phyloP scores from a whole-genome alignment of 37 sponge, comb jelly and placozoan genomes.

The Agelas oroides region DNA sequence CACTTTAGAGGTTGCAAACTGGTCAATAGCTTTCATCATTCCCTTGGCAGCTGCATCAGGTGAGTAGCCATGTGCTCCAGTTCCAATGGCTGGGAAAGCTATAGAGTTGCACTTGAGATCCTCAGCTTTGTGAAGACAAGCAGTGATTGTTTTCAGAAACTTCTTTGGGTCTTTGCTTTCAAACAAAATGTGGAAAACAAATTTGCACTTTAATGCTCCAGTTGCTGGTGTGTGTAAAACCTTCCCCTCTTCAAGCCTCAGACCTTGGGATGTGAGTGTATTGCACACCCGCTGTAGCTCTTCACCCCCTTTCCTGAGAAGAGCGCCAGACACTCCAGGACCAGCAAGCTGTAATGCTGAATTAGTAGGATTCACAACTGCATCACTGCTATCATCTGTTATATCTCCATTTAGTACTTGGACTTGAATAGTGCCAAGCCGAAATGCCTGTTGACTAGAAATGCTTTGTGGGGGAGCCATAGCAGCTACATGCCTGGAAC shows the following conservation, averaged over 20 bases:
- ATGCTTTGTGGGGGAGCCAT: neutral
- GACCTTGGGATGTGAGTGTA: neutral
- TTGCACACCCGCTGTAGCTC: constrained; percentile 44
- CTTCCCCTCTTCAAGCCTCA: constrained; percentile 28
- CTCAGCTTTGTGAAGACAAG: constrained; percentile 47
- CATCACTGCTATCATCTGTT: constrained; percentile 42
- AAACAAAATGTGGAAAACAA: constrained; percentile 55
- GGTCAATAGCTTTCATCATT: constrained; percentile 43
- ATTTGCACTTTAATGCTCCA: constrained; percentile 54
- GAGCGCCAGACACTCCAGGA: constrained; percentile 60
- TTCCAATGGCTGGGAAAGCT: constrained; percentile 70
- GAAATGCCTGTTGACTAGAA: neutral
- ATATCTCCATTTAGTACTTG: constrained; percentile 65
- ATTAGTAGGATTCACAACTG: constrained; percentile 65
- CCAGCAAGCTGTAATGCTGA: constrained; percentile 24
- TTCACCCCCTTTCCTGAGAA: constrained; percentile 63
- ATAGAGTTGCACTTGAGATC: constrained; percentile 31
- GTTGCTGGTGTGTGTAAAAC: constrained; percentile 45
- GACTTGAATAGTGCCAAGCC: constrained; percentile 12
- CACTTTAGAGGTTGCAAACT: constrained; percentile 15
- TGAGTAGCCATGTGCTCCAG: constrained; percentile 33
- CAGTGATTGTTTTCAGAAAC: constrained; percentile 13
- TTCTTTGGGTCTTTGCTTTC: constrained; percentile 5
- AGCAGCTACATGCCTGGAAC: too few species aligned
- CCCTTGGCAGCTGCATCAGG: constrained; percentile 41